Percentiles rank a stretch among this genome's conserved stretches.
These are phyloP conservation scores for Drosophila multiciliata DNA, from an alignment of 2,888 invertebrate species.

Conservation along the genomic window DNA sequence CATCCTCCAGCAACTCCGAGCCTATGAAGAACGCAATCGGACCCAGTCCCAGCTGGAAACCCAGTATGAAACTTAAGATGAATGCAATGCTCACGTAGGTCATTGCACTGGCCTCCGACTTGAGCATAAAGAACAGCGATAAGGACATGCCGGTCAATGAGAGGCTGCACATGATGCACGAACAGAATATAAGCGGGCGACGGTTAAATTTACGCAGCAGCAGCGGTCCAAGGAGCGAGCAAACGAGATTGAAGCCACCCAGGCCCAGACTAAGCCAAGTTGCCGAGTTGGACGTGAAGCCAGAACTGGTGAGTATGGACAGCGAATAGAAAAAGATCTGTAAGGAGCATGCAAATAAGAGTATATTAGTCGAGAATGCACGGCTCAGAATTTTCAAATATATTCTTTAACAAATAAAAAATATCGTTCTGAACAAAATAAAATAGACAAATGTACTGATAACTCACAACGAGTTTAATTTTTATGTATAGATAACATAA, in stretches of 20 bases:
- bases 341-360: constrained; percentile 85
- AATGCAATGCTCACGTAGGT: constrained; percentile 89
- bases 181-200: constrained; percentile 88
- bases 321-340: constrained; percentile 92
- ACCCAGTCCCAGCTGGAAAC: constrained; percentile 93
- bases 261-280: constrained; percentile 92
- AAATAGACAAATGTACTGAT: not conserved
- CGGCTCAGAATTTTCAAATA: not conserved
- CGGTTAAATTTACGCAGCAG: constrained; percentile 89
- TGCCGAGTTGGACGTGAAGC: constrained; percentile 86
- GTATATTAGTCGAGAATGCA: not conserved
- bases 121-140: constrained; percentile 88
- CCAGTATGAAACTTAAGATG: constrained; percentile 90
- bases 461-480: not conserved
- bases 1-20: constrained; percentile 93
- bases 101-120: constrained; percentile 84
- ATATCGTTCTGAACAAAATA: too few relatives aligned
- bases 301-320: constrained; percentile 90
- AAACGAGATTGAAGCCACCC: constrained; percentile 88
- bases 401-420: not conserved
- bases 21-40: constrained; percentile 94
- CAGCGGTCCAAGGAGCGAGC: constrained; percentile 88
- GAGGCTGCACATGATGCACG: constrained; percentile 86
- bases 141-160: constrained; percentile 87
- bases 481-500: not conserved